Base-by-base conservation (phyloP, 2,113 vertebrate genomes). In the Istiophorus platypterus region DNA sequence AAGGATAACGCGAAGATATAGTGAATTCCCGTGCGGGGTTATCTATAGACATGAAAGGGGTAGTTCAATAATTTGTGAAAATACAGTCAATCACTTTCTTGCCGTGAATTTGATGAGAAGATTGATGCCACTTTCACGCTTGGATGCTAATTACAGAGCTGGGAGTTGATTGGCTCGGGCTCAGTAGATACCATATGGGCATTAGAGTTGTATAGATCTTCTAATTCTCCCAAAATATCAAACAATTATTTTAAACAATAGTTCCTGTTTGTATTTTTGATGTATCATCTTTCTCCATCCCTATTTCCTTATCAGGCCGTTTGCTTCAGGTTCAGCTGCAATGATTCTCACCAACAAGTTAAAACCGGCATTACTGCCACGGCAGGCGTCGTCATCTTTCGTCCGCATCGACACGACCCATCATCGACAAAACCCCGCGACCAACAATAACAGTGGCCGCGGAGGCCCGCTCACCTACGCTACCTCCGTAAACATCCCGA, bases 401-500 rank as follows among this genome's bases (percentile, higher is more conserved):
- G 49, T 65, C 67, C 20, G 11, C 52, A 17, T 29, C 37, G n/a
- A 34, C 45, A 34, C 1, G 26, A 68, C 10, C 62, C 39, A 5
- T 52, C 63, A 68, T 18, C 59, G 54, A 26, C 49, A 18, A 49
- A 49, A 42, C 69, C 10, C 41, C 37, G 39, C 58, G 56, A n/a
- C 39, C 9, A 7, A 58, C 39, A 26, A 5, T 6, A 45, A 61
- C 27, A 54, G 47, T 7, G 14, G 29, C 66, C 26, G 5, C 2
- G 1, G 34, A 62, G 29, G 49, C 11, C 67, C 20, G 45, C 72
- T 64, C 63, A 49, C 37, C 39, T n/a, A 22, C 15, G 20, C 56
- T 47, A 29, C 61, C 34, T 71, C 68, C 65, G 34, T 51, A 52
- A 52, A 69, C 65, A 79, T 64, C 54, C 15, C 0, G 15, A 78